Conservation (phyloP, 2,113 vertebrate genomes). For the Charina bottae region DNA sequence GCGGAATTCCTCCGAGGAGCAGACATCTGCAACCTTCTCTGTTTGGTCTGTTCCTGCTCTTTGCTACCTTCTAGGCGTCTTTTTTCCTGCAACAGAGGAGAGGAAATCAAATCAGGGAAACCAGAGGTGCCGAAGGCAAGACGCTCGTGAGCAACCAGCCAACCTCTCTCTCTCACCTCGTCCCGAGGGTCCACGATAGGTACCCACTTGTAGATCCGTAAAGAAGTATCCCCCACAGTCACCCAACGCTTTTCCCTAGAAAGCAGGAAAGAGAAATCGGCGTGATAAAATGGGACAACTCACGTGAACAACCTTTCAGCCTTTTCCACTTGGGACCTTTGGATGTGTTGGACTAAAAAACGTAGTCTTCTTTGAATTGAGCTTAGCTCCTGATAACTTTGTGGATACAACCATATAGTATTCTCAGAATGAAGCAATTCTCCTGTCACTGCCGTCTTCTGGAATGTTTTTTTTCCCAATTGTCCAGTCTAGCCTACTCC, state of each 20-base stretch:
- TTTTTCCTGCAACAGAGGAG: conserved; percentile 52
- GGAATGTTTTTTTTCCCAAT: background rate
- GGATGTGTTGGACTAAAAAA: background rate
- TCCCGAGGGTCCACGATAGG: conserved; percentile 73
- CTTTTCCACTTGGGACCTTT: background rate
- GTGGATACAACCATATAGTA: background rate
- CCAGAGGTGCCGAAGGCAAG: background rate
- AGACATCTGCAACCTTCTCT: conserved; percentile 54
- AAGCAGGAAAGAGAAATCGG: conserved; percentile 17
- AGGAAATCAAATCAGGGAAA: background rate
- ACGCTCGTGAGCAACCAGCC: too few relatives aligned
- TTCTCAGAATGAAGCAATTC: background rate
- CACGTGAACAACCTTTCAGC: background rate
- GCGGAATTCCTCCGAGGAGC: conserved; percentile 59
- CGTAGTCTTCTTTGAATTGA: background rate
- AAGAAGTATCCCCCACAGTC: conserved; percentile 73
- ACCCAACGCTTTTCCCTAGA: conserved; percentile 76
- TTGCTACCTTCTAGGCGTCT: conserved; percentile 53
- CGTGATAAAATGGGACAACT: background rate
- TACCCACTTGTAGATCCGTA: conserved; percentile 77
- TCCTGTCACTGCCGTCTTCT: background rate
- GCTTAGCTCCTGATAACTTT: background rate
- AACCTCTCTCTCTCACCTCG: conserved; percentile 55
- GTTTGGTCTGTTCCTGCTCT: conserved; percentile 63
- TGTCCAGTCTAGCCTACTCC: background rate